A percentile compares a stretch with the other conserved stretches of the same genome.
Conservation (phyloP, 2,797 vertebrate genomes). For the Poeciliopsis presidionis region DNA sequence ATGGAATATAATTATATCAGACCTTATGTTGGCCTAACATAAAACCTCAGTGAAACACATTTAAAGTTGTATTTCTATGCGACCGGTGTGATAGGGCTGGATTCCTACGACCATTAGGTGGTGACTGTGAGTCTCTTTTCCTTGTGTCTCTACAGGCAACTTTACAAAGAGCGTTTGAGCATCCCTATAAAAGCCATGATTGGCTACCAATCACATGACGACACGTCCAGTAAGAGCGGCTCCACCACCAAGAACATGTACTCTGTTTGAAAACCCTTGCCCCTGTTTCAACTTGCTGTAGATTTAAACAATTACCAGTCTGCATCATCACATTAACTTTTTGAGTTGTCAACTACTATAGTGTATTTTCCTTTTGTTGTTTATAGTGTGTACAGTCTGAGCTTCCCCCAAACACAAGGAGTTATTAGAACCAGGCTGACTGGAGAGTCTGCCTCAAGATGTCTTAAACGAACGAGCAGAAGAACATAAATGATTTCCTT, state of each 20-base stretch:
- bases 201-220: conserved; percentile 87
- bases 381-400: conserved; percentile 68
- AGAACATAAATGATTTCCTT: conserved; percentile 64
- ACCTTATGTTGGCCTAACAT: background rate
- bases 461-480: conserved; percentile 48
- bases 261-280: conserved; percentile 79
- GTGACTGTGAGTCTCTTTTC: conserved; percentile 6
- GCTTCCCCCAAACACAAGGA: conserved; percentile 32
- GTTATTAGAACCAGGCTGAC: conserved; percentile 23
- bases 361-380: conserved; percentile 80
- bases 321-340: conserved; percentile 76
- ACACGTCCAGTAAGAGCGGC: conserved; percentile 89
- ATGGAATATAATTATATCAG: background rate
- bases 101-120: conserved; percentile 53
- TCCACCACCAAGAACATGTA: conserved; percentile 90
- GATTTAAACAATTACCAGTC: conserved; percentile 83
- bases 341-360: conserved; percentile 83
- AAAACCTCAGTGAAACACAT: background rate
- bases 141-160: conserved; percentile 71
- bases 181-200: conserved; percentile 80
- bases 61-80: background rate
- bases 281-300: conserved; percentile 72
- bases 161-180: conserved; percentile 85
- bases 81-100: background rate
- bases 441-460: conserved; percentile 43